Conservation (phyloP, 2,113 vertebrate genomes). For the Alouatta palliata region DNA sequence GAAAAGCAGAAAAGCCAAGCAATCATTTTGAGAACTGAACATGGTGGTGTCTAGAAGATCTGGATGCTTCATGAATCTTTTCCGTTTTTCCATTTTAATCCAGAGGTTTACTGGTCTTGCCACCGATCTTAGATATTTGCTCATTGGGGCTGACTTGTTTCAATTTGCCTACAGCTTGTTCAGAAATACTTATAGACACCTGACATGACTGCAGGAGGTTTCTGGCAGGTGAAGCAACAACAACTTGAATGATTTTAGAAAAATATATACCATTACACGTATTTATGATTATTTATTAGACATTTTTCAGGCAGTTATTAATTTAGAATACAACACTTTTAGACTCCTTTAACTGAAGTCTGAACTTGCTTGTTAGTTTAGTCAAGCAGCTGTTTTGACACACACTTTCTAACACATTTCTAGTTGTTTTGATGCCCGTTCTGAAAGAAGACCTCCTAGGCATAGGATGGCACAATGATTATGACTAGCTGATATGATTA, state of each 20-base stretch:
- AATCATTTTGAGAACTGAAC: background rate
- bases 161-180: background rate
- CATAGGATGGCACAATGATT: slow-evolving; percentile 39
- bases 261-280: background rate
- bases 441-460: slow-evolving; percentile 5
- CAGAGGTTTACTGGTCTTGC: background rate
- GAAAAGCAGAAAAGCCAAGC: background rate
- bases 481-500: slow-evolving; percentile 50
- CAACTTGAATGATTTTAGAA: background rate
- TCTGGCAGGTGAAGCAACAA: slow-evolving; percentile 22
- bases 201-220: background rate
- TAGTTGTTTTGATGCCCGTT: background rate
- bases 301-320: slow-evolving; percentile 20
- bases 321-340: slow-evolving; percentile 45
- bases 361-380: slow-evolving; percentile 43
- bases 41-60: background rate
- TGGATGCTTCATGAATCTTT: background rate
- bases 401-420: slow-evolving; percentile 19
- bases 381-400: slow-evolving; percentile 36
- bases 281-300: slow-evolving; percentile 22
- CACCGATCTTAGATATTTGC: background rate
- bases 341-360: slow-evolving; percentile 17
- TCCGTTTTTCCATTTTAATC: slow-evolving; percentile 17
- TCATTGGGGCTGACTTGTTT: background rate
- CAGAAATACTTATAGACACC: background rate